Base-by-base conservation (phyloP, 92 coral and sea anemone genomes). In the Porites divaricata region DNA sequence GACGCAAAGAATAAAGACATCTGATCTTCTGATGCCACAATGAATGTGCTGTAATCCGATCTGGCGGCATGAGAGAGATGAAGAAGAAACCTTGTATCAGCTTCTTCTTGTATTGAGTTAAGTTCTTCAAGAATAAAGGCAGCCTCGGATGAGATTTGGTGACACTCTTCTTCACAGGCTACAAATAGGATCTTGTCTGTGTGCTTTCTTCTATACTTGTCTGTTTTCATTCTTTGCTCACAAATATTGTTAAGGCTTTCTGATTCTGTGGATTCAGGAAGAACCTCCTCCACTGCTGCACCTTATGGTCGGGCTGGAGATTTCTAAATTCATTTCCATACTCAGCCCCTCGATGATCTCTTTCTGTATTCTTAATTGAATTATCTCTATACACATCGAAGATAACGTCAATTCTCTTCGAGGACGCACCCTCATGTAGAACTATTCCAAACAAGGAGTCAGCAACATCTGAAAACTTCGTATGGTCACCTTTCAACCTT, bases 351-450 rank as follows among this genome's bases (percentile, higher is more conserved):
- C 89, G 61, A 25, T 80, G 75, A 62, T 74, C 56, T 81, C 93
- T 83, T 83, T 85, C 88, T 63, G 88, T 73, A 35, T 89, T 89
- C 83, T 89, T 82, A 19, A 93, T 90, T 25, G 88, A 88, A 15
- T 53, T 63, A 12, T 84, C 87, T 67, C 68, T 77, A 67, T 82
- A 86, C 14, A 81, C 88, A 70, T 77, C 86, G 63, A 86, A 90
- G 68, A 90, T 50, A 65, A 86, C 90, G 45, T 86, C 88, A 58
- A 86, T 76, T 77, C 90, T 75, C 19, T 75, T 76, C 25, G 78
- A 76, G 54, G 81, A 69, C 12, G 80, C 9, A 57, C 83, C 86
- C 52, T 84, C 90, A 50, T 75, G 56, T 49, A 80, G 59, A 12
- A 78, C 90, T 76, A 76, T 77, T 22, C 10, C 1, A 8, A 83